Evolutionary conservation across 2,797 vertebrate genomes (phyloP).

Genomic region (Eulemur rubriventer): DNA sequence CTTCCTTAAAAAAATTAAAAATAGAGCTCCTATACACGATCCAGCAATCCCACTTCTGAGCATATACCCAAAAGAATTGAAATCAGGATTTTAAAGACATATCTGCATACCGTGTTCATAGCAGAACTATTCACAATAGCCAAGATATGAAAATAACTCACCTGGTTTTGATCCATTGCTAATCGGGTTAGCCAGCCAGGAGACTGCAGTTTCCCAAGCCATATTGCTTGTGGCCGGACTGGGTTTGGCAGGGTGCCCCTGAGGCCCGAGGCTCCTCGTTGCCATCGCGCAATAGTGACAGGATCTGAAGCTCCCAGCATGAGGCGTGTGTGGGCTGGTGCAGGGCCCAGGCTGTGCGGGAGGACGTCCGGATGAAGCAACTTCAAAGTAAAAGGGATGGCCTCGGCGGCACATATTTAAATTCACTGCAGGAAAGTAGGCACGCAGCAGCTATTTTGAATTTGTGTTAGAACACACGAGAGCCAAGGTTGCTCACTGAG

Average conservation of each 20-base stretch:
- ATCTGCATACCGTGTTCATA: background rate
- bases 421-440: slow-evolving; percentile 11
- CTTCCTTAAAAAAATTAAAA: background rate
- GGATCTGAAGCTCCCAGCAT: background rate
- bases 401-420: background rate
- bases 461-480: background rate
- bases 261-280: background rate
- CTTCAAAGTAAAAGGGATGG: background rate
- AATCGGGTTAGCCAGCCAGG: background rate
- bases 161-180: background rate
- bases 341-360: background rate
- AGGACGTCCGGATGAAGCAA: background rate
- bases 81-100: background rate
- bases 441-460: slow-evolving; percentile 36
- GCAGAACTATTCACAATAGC: background rate
- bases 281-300: background rate
- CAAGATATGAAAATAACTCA: background rate
- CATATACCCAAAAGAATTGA: background rate
- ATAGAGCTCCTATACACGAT: background rate
- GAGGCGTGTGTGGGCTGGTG: background rate
- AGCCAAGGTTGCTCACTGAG: background rate
- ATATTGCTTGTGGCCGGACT: background rate
- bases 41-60: background rate
- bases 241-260: background rate
- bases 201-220: background rate